These are phyloP conservation scores for Nomada ferruginata DNA, from an alignment of 2,888 invertebrate species.

Conservation along the genomic window DNA sequence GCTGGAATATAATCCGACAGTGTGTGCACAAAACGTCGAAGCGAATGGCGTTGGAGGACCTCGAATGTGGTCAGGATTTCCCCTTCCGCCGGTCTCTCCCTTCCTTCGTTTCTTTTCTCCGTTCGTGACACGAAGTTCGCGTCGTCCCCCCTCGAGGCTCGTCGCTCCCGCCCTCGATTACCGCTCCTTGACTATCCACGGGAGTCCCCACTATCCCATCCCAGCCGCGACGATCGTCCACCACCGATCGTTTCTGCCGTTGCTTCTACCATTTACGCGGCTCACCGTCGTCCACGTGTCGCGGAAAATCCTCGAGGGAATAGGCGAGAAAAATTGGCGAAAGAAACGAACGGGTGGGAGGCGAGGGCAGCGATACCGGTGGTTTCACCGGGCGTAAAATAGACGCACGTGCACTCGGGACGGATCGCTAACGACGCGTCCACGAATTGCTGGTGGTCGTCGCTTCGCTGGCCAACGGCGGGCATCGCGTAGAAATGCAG, in stretches of 20 bases:
- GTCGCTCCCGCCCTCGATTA: constrained; percentile 10
- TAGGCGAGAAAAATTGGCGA: no score
- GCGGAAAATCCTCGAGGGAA: no score
- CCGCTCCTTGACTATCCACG: not conserved
- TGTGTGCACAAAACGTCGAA: constrained; percentile 71
- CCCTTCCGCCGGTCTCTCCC: constrained; percentile 69
- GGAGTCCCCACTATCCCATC: not conserved
- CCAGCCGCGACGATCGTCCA: not conserved
- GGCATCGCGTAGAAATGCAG: not conserved
- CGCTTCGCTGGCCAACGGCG: not conserved
- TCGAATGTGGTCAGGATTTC: constrained; percentile 79
- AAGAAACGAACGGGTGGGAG: no score
- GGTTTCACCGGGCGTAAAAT: not conserved
- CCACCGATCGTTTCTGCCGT: not conserved
- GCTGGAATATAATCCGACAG: constrained; percentile 71
- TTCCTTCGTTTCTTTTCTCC: constrained; percentile 27
- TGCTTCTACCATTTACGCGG: not conserved
- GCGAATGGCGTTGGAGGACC: constrained; percentile 73
- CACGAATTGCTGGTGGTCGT: not conserved
- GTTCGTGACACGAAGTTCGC: constrained; percentile 2
- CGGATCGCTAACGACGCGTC: not conserved
- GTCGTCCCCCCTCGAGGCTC: constrained; percentile 9
- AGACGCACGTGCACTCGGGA: not conserved
- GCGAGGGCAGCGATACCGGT: no score
- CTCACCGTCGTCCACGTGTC: no score